Evolutionary conservation across 2,888 invertebrate species (phyloP).

Genomic region (Piscicola geometra): DNA sequence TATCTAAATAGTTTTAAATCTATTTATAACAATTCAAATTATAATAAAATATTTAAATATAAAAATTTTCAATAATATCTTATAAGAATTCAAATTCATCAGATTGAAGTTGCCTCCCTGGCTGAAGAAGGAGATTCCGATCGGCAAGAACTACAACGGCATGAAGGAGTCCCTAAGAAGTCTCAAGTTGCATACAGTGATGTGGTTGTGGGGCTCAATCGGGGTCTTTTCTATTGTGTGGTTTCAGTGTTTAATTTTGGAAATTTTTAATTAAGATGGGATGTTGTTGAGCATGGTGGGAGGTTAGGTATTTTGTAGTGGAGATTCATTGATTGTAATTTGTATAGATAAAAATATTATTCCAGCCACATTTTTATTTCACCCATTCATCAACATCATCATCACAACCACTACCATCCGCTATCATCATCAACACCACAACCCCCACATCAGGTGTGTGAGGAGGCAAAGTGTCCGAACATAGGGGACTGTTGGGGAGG

Average conservation of each 20-base stretch:
- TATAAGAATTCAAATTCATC: background rate
- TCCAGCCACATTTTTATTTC: background rate
- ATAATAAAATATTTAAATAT: background rate
- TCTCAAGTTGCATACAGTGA: slow-evolving; percentile 82
- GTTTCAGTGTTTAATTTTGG: no score
- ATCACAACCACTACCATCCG: no score
- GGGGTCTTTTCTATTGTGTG: no score
- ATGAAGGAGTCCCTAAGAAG: slow-evolving; percentile 78
- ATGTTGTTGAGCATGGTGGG: no score
- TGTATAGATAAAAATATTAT: background rate
- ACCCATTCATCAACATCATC: background rate
- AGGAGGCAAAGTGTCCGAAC: slow-evolving; percentile 94
- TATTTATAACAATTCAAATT: background rate
- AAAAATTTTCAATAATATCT: background rate
- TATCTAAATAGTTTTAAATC: background rate
- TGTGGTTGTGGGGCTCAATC: no score
- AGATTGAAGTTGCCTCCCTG: slow-evolving; percentile 83
- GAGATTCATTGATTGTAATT: no score
- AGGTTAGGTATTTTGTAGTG: no score
- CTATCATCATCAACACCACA: background rate
- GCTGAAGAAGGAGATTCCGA: slow-evolving; percentile 88
- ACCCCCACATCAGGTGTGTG: slow-evolving; percentile 63
- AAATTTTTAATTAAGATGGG: no score
- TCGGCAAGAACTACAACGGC: slow-evolving; percentile 74
- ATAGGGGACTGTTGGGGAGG: slow-evolving; percentile 80